These are phyloP conservation scores for Zenarchopterus dispar DNA, from an alignment of 2,797 vertebrate genomes.

Conservation along the genomic window DNA sequence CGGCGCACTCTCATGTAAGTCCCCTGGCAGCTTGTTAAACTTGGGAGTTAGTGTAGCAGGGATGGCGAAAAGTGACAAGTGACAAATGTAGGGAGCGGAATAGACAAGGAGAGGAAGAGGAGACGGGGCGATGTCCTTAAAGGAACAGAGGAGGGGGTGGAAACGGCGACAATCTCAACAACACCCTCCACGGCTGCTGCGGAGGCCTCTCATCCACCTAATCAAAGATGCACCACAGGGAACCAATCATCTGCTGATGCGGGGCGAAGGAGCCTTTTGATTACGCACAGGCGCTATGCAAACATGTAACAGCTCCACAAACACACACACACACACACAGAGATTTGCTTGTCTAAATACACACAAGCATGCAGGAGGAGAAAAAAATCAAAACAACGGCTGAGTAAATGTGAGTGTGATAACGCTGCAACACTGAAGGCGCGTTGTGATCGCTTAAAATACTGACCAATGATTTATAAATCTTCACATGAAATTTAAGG, in stretches of 20 bases:
- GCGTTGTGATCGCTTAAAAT: too few species aligned
- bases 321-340: background rate
- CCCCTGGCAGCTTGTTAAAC: conserved; percentile 78
- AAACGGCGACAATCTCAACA: conserved; percentile 39
- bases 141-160: conserved; percentile 54
- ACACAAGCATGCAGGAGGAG: background rate
- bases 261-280: conserved; percentile 40
- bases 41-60: conserved; percentile 50
- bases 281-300: conserved; percentile 20
- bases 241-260: conserved; percentile 72
- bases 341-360: background rate
- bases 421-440: too few species aligned
- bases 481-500: too few species aligned
- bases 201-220: conserved; percentile 59
- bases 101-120: conserved; percentile 43
- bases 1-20: conserved; percentile 59
- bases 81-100: conserved; percentile 59
- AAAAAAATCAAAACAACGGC: background rate
- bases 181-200: conserved; percentile 48
- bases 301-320: too few species aligned
- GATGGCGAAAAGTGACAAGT: conserved; percentile 45
- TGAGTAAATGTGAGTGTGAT: background rate
- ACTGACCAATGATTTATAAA: too few species aligned
- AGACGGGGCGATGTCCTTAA: conserved; percentile 46
- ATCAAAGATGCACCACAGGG: conserved; percentile 75